A percentile compares a stretch with the other conserved stretches of the same genome.
Conservation (phyloP, 2,113 vertebrate species). For the Tragulus kanchil region DNA sequence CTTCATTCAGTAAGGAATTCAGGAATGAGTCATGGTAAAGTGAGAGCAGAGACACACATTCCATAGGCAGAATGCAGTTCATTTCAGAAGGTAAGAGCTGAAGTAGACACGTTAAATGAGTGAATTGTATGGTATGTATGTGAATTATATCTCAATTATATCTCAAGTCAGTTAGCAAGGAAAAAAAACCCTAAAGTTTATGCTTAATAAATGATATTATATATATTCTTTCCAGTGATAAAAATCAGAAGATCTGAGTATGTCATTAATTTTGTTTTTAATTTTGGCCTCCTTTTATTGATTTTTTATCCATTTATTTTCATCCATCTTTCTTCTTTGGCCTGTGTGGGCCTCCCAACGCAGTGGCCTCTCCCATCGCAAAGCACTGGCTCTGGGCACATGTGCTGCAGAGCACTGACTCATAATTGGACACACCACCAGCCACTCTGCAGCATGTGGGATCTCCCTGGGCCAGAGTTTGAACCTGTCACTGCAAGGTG, state of each 20-base stretch:
- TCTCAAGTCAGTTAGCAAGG: not conserved
- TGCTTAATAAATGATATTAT: slow-evolving; percentile 5
- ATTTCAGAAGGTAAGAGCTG: not conserved
- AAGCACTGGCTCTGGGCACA: too few species aligned
- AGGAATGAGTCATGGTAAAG: not conserved
- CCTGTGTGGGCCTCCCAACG: too few species aligned
- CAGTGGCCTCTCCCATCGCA: too few species aligned
- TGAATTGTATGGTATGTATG: not conserved
- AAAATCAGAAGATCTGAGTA: not conserved
- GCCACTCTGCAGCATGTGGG: too few species aligned
- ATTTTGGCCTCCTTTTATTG: too few species aligned
- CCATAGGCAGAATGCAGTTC: not conserved
- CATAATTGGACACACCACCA: too few species aligned
- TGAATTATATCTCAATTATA: slow-evolving; percentile 52
- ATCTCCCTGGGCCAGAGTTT: too few species aligned
- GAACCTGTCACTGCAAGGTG: too few species aligned
- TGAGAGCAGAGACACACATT: not conserved
- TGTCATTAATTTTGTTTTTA: not conserved
- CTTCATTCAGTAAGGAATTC: not conserved
- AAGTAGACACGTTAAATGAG: slow-evolving; percentile 28
- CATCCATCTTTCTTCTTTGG: too few species aligned
- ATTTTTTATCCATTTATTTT: too few species aligned
- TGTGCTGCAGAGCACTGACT: too few species aligned
- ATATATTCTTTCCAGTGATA: not conserved
- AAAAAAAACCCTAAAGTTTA: not conserved